A percentile compares a stretch with the other conserved stretches of the same genome.
Evolutionary conservation across 37 sponge, comb jelly and placozoan species (phyloP).

Genomic region (Ephydatia muelleri): DNA sequence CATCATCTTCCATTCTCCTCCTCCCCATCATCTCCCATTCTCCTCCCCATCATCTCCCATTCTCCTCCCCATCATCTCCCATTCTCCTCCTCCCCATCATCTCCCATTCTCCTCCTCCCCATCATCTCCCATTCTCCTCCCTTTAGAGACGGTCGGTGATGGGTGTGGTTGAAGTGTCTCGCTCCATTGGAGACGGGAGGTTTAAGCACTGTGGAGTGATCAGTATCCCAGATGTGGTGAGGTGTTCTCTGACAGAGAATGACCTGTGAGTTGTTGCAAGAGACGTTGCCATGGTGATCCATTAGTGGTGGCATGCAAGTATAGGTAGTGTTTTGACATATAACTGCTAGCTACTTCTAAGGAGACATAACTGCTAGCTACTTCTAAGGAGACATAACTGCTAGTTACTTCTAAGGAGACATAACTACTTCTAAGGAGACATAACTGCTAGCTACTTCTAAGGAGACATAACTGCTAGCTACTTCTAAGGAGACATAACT

Average conservation of each 20-base stretch:
- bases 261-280: constrained; percentile 52
- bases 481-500: no score
- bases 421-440: no score
- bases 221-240: constrained; percentile 64
- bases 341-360: no score
- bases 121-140: neutral
- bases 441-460: no score
- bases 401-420: no score
- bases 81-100: neutral
- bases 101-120: neutral
- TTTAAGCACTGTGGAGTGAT: constrained; percentile 87
- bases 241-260: constrained; percentile 59
- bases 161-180: constrained; percentile 85
- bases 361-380: no score
- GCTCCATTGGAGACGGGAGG: constrained; percentile 86
- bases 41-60: neutral
- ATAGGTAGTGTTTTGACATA: no score
- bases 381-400: no score
- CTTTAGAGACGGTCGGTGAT: constrained; percentile 83
- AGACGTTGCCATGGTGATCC: neutral
- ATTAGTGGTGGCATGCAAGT: no score
- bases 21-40: neutral
- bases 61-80: neutral
- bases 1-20: neutral
- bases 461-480: no score